Evolutionary conservation across 2,113 vertebrate species (phyloP).

Genomic region (Tyto alba): DNA sequence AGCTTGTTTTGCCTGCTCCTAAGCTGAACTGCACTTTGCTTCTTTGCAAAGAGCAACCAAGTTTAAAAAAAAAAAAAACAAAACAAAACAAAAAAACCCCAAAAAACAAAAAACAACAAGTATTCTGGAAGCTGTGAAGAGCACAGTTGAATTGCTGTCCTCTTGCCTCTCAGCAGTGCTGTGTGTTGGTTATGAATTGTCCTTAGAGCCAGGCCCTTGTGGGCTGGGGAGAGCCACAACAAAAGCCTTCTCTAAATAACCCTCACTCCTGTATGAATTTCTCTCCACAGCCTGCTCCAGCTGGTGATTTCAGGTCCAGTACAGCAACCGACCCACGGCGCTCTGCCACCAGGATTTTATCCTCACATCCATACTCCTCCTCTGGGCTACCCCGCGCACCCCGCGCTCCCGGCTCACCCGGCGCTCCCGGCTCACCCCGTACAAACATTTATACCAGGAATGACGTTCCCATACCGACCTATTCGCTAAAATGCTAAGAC

Average conservation of each 20-base stretch:
- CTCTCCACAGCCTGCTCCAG: conserved; percentile 86
- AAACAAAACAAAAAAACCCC: too few relatives aligned
- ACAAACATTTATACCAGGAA: conserved; percentile 77
- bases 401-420: conserved; percentile 58
- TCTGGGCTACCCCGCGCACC: conserved; percentile 73
- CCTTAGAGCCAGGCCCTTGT: not conserved
- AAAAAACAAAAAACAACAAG: too few relatives aligned
- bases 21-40: not conserved
- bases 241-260: not conserved
- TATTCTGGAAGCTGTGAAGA: not conserved
- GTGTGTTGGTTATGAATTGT: not conserved
- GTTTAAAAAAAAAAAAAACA: not conserved
- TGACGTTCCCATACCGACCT: conserved; percentile 87
- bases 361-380: conserved; percentile 92
- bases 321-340: conserved; percentile 74
- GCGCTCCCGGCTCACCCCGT: conserved; percentile 81
- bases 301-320: conserved; percentile 93
- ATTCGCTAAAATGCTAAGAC: conserved; percentile 70
- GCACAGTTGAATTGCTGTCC: accelerated
- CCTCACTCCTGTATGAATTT: not conserved
- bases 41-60: not conserved
- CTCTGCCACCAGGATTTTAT: conserved; percentile 81
- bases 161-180: not conserved
- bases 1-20: not conserved
- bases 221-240: not conserved